Conservation (phyloP, 2,888 invertebrate species). For the Druceiella hillmani region DNA sequence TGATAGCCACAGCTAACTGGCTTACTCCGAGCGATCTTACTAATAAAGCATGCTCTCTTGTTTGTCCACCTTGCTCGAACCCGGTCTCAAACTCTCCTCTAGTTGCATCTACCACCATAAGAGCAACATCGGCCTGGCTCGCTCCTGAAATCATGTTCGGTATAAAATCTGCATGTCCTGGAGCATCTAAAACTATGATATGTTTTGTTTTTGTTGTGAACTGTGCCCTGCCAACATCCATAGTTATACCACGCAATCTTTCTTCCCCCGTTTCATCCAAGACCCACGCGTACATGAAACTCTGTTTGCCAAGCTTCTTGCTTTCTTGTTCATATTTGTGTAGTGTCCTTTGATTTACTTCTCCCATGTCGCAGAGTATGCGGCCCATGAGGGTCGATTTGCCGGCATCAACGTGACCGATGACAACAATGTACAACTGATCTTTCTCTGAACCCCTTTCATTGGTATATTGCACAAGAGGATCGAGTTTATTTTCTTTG, state of each 20-base stretch:
- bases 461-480: conserved; percentile 58
- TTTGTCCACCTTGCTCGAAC: conserved; percentile 97
- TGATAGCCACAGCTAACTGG: conserved; percentile 91
- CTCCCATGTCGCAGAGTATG: conserved; percentile 78
- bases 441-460: conserved; percentile 79
- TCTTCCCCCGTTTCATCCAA: conserved; percentile 98
- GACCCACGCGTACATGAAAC: conserved; percentile 99
- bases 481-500: conserved; percentile 54
- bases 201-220: conserved; percentile 84
- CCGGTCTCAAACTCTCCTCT: conserved; percentile 99
- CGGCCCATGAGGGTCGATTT: conserved; percentile 98
- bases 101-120: conserved; percentile 93
- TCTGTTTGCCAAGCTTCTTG: conserved; percentile 94
- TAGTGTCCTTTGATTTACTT: conserved; percentile 81
- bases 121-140: conserved; percentile 95
- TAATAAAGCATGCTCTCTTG: conserved; percentile 93
- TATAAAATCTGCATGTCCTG: conserved; percentile 98
- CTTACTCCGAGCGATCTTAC: conserved; percentile 84
- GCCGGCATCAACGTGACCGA: conserved; percentile 97
- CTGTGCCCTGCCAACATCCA: conserved; percentile 93
- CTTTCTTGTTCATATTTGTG: conserved; percentile 98
- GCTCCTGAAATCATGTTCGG: conserved; percentile 99
- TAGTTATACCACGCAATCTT: conserved; percentile 93
- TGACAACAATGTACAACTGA: conserved; percentile 85
- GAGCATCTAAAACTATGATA: conserved; percentile 90